Base-by-base conservation (phyloP, 1,140 invertebrate species). In the Micrasema longulum region DNA sequence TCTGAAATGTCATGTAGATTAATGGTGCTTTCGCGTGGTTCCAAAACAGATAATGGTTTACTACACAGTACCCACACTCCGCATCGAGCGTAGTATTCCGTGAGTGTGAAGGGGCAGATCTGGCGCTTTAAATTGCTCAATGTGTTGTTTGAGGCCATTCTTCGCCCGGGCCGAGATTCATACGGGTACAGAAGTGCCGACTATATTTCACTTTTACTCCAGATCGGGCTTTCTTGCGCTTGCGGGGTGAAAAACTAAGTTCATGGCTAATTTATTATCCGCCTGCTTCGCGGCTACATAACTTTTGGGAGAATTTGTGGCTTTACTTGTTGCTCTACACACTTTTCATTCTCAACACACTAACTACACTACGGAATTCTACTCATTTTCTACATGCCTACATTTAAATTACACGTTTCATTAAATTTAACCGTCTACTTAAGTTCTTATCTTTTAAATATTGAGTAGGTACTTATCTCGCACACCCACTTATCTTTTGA, bases 1-100 rank as follows among this genome's bases (percentile, higher is more conserved):
- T 72, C 74, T 68, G 66, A 57, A 71, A 68, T 71, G 74, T 72
- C 74, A 75, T 48, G 62, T 62, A 75, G 70, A 75, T 75, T 75
- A 75, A 75, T 75, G 74, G 74, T 43, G 47, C 45, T 52, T 63
- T 65, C 66, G 65, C 72, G 72, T 73, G 72, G 72, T 53, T 67
- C 67, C 57, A 63, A 69, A 75, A 72, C 69, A 68, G 60, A 68
- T 71, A 71, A 72, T 72, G 73, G 36, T 57, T 68, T 55, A 68
- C 65, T 68, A 68, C 36, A 68, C 47, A 52, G 23, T 2, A n/a
- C n/a, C 38, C 65, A 55, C 41, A 43, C 41, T 36, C 50, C 47
- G 65, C 63, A 53, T 43, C 38, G 53, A 22, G 63, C 65, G 50
- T 67, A 65, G 63, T 65, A 57, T 47, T 72, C 52, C 52, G 63